Base-by-base conservation (phyloP, 2,113 vertebrate genomes). In the Dipodomys stephensi region DNA sequence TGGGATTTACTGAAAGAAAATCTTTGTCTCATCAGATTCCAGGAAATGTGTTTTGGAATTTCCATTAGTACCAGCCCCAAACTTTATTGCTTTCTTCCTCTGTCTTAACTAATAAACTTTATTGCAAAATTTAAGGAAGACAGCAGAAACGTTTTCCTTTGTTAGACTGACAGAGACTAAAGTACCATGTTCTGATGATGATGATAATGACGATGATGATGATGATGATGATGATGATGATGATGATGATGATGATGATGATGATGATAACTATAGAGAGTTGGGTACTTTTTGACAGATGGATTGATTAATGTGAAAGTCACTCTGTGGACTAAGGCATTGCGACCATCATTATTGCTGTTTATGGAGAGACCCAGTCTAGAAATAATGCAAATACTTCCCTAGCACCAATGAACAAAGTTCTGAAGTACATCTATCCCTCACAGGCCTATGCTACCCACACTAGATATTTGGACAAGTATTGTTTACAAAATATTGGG, bases 261-360 rank as follows among this genome's bases (percentile, higher is more conserved):
- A 49, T 49, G 49, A 49, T 49, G 49, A 49, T 12, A 9, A 81
- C 35, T 79, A 6, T 69, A 67, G 32, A 91, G 30, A 39, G 71
- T n/a, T 88, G 23, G 68, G 5, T 77, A 62, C 20, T 49, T 88
- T 84, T 68, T 79, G 13, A 64, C 44, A 64, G 32, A 39, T 49
- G 32, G 69, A 67, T 25, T 79, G 30, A 83, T 69, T 80, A 46
- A 83, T 79, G 44, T 12, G n/a, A 39, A 9, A 76, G 44, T 93
- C 39, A 22, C 19, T 25, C 20, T 88, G 27, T 92, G 39, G 57
- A 81, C 90, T 83, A 83, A 80, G 16, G 30, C 10, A 44, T 94
- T 95, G 88, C 78, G n/a, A 79, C 88, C 53, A 85, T 91, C 77
- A 79, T 46, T 72, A 85, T 85, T 74, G 25, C 32, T 86, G 25